Percentiles rank a stretch among this genome's conserved stretches.
Evolutionary conservation across 2,888 invertebrate genomes (phyloP).

Genomic region (Ichneumoninae sp.): DNA sequence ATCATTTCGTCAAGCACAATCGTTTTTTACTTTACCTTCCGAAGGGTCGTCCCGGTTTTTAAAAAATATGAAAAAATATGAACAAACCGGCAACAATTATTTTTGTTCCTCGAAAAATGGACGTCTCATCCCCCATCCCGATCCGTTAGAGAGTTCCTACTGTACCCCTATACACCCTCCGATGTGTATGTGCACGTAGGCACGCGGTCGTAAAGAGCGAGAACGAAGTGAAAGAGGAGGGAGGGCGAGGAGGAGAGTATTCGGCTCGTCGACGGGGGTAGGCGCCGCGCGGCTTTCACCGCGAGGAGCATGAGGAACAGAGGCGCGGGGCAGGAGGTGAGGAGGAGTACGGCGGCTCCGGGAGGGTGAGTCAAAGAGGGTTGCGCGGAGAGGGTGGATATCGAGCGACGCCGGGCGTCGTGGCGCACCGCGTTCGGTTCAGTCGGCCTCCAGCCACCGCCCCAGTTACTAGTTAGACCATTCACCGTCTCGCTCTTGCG

Average conservation of each 20-base stretch:
- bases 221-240: conserved; percentile 31
- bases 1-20: too few relatives aligned
- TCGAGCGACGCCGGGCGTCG: conserved; percentile 88
- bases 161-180: conserved; percentile 13
- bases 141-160: conserved; percentile 15
- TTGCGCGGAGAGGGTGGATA: conserved; percentile 83
- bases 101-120: background rate
- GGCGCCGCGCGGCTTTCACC: conserved; percentile 59
- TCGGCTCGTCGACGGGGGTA: conserved; percentile 49
- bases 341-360: conserved; percentile 1
- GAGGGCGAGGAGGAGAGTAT: conserved; percentile 39
- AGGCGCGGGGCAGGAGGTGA: background rate
- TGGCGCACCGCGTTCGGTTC: conserved; percentile 86
- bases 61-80: too few relatives aligned
- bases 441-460: conserved; percentile 88
- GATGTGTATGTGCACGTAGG: conserved; percentile 44
- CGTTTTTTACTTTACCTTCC: too few relatives aligned
- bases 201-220: conserved; percentile 44
- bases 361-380: conserved; percentile 51
- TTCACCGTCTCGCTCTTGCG: conserved; percentile 76
- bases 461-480: conserved; percentile 84
- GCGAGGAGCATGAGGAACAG: conserved; percentile 22
- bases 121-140: background rate
- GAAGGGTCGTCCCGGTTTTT: too few relatives aligned
- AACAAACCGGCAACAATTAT: too few relatives aligned